Conservation (phyloP, 2,888 invertebrate species). For the Protodeltote pygarga region DNA sequence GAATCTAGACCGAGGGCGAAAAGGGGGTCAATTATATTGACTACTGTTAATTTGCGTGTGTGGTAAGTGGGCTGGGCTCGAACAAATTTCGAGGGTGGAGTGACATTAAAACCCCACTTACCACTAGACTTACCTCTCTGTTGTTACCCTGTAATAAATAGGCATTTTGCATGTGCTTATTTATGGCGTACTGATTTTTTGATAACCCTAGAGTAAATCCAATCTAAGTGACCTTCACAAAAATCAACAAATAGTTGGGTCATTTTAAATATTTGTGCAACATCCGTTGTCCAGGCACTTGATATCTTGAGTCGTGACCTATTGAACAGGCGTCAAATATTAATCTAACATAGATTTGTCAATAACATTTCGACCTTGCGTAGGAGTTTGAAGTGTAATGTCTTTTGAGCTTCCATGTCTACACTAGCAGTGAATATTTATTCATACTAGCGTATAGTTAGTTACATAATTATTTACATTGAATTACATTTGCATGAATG, state of each 20-base stretch:
- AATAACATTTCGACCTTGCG: constrained; percentile 64
- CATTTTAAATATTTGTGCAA: constrained; percentile 49
- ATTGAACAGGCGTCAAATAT: constrained; percentile 57
- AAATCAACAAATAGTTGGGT: constrained; percentile 10
- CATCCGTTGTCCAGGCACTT: constrained; percentile 43
- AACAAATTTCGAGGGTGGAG: constrained; percentile 11
- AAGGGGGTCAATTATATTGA: constrained; percentile 36
- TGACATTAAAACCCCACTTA: constrained; percentile 5
- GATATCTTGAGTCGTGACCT: constrained; percentile 63
- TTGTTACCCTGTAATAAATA: not conserved
- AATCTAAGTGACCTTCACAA: constrained; percentile 2
- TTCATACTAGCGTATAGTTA: constrained; percentile 7
- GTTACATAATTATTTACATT: too few relatives aligned
- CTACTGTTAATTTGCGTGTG: constrained; percentile 30
- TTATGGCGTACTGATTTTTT: too few relatives aligned
- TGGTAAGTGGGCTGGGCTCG: constrained; percentile 21
- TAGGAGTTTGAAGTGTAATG: constrained; percentile 51
- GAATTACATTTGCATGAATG: too few relatives aligned
- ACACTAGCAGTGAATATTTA: not conserved
- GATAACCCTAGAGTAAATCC: too few relatives aligned
- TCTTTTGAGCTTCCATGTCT: constrained; percentile 25
- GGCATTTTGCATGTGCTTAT: not conserved
- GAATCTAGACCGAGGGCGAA: constrained; percentile 20
- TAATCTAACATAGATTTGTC: constrained; percentile 52
- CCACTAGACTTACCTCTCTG: not conserved